Base-by-base conservation (phyloP, 2,888 invertebrate species). In the Pterostichus madidus region DNA sequence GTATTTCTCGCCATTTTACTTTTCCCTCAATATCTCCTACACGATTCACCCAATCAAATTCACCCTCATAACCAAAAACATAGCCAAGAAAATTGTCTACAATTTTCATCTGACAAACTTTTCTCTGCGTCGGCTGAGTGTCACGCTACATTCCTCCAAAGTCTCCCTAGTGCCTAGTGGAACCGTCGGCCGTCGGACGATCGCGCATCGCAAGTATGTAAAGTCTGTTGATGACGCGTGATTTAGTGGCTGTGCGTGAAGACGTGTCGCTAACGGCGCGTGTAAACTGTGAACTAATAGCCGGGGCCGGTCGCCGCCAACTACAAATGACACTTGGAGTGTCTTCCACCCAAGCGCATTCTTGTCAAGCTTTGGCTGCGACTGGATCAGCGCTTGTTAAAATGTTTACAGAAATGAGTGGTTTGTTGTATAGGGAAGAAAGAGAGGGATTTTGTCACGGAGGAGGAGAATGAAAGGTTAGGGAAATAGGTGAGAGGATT, bases 211-310 rank as follows among this genome's bases (percentile, higher is more conserved):
- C 24, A 24, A 24, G 24, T 24, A 10, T 5, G 32, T 31, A n/a
- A 31, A 49, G 49, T 71, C 31, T 75, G 31, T 52, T 11, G 61
- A 17, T 24, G 15, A 61, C 32, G 71, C 39, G 71, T 80, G 80
- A 73, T 53, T 73, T 71, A 80, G 71, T 6, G 35, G 8, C 13
- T 15, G 39, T 35, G 64, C 59, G 56, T 81, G 81, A 80, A 24
- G 71, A 80, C 53, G 71, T 71, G 80, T 53, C 46, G 81, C 61
- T 75, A 81, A 81, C 75, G 32, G 49, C 75, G 73, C 81, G 61
- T 81, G 81, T 75, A 81, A 81, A 81, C 81, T 81, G 81, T 81
- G 73, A 75, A 81, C 81, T 81, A 81, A 81, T 81, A 75, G 81
- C 56, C 4, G 8, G 32, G 8, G 35, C 39, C 46, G 46, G 13